Evolutionary conservation across 2,113 vertebrate genomes (phyloP), one percentile per base, ranked within the genome.

Genomic region (Pyrgilauda ruficollis): DNA sequence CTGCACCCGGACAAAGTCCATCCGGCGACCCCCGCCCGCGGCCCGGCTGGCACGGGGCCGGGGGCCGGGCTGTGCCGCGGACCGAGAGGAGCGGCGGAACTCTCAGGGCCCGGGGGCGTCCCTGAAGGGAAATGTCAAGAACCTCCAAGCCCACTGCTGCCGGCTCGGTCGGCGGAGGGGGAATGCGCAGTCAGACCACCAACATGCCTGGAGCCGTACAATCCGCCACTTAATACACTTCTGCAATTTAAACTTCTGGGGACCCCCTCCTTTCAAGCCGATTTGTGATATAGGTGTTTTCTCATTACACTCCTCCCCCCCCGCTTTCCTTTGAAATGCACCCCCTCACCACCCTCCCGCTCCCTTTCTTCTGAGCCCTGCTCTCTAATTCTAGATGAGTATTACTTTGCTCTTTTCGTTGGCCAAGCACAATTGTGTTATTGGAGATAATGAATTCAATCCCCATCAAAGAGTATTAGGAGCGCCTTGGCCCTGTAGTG

Each of bases 371-470:
- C 97, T 97, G 90, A 97, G 96, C 95, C 88, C 89, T 58, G 83
- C 87, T 96, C 94, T 94, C 97, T 98, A 97, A 97, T 98, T 98
- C 98, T 98, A 97, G 98, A 98, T 97, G 98, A 98, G 98, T 97
- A 96, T 98, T 98, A 98, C 98, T 99, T 99, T 99, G 99, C 99
- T 99, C 99, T 99, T 99, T 99, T 99, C 98, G 98, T 99, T 98
- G 98, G 98, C 98, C 97, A 96, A 98, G 98, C 98, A 99, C 99
- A 99, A 99, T 99, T 98, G 98, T 98, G 98, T 99, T 99, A 99
- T 99, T 99, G 98, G 98, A 98, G 98, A 99, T 99, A 99, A 99
- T 99, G 98, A 99, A 99, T 99, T 99, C 98, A 99, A 99, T 99
- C 99, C 99, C 98, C 98, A 99, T 99, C 98, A 99, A 99, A 99